Base-by-base conservation (phyloP, 2,888 invertebrate species). In the Pocota personata region DNA sequence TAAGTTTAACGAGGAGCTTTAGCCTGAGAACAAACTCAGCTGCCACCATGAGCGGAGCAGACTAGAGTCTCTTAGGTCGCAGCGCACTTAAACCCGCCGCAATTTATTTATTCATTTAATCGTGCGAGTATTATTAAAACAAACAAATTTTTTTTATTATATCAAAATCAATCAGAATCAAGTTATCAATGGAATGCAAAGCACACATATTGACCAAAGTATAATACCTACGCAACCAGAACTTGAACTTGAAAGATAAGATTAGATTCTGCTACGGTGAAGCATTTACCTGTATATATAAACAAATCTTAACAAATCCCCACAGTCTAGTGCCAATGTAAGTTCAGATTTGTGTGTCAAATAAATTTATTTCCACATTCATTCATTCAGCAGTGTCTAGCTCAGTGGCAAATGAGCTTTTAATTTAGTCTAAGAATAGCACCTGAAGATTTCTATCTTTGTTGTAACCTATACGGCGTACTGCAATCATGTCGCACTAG, bases 221-320 rank as follows among this genome's bases (percentile, higher is more conserved):
- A n/a, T n/a, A n/a, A 0, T 12, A n/a, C 30, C 48, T 67, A 52
- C 24, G 21, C 73, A 40, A 27, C 52, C 46, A 55, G 8, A 32
- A 40, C 75, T 24, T 66, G 43, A 66, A 52, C 48, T 58, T 58
- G 48, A 24, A 37, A 60, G 67, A 77, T 67, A 67, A 60, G 67
- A 67, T 67, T 60, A 40, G 43, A 76, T 19, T 52, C 21, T 4
- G 3, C 30, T 4, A 24, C 7, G 14, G 7, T 12, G 8, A 46
- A 40, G 10, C 10, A 30, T 16, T 40, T 27, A n/a, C n/a, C n/a
- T n/a, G 16, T 60, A 37, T 30, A 50, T 52, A 43, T 40, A 67
- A 52, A 32, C 8, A 62, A 37, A 73, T 46, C 35, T 48, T 24
- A 27, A 21, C 19, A 35, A 69, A 48, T 24, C 30, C 21, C 12